Percentiles rank a stretch among this genome's conserved stretches.
phyloP scores from a whole-genome alignment of 2,113 vertebrate genomes.

The Labeo rohita region DNA sequence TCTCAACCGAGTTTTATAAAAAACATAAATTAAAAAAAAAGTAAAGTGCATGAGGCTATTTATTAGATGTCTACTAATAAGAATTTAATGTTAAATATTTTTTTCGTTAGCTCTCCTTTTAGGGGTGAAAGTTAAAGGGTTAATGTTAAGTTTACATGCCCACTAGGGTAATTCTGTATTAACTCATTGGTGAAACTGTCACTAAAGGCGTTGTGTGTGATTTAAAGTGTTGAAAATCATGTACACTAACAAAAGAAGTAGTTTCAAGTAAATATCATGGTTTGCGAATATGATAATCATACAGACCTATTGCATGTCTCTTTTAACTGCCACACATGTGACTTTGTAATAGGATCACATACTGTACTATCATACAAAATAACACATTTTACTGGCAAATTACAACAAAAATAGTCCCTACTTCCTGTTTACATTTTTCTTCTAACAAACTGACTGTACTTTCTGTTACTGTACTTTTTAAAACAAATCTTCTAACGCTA shows the following conservation, averaged over 20 bases:
- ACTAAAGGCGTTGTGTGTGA: background rate
- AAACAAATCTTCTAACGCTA: too few species aligned
- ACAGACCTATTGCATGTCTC: background rate
- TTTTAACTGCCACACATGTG: background rate
- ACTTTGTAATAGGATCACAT: background rate
- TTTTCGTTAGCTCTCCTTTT: too few species aligned
- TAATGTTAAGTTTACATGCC: background rate
- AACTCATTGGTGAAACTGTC: background rate
- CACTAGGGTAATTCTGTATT: background rate
- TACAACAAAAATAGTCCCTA: background rate
- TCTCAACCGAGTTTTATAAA: too few species aligned
- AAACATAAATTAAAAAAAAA: too few species aligned
- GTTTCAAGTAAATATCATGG: background rate
- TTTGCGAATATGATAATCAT: background rate
- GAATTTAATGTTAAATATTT: too few species aligned
- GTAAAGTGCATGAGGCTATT: too few species aligned
- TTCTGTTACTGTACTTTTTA: too few species aligned
- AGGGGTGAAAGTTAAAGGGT: too few species aligned
- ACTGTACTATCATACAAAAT: background rate
- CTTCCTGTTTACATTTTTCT: background rate
- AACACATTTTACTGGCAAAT: background rate
- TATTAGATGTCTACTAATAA: too few species aligned
- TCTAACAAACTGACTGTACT: background rate
- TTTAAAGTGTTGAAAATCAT: too few species aligned
- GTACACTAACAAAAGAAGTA: too few species aligned